Base-by-base conservation (phyloP, 2,113 vertebrate genomes). In the Nannobrachium achirus region DNA sequence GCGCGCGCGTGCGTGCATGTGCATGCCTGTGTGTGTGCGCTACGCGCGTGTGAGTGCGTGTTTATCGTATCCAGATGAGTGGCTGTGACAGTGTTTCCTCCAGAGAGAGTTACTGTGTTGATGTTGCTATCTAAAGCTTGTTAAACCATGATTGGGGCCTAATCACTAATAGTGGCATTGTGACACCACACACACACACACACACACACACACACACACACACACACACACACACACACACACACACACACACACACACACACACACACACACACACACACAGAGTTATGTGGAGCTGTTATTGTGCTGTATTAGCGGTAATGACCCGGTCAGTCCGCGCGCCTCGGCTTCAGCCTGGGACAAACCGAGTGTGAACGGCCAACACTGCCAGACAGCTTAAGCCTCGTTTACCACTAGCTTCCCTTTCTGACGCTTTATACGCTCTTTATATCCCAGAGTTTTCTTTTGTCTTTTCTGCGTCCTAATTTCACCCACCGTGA, bases 71-170 rank as follows among this genome's bases (percentile, higher is more conserved):
- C 70, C 74, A 48, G 18, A 14, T 77, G 51, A 69, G 49, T 4
- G 66, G 62, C 11, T 45, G 65, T 77, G 64, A 53, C 69, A 52
- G 51, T 15, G 40, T 52, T 39, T 13, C 73, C 79, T 71, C 52
- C 15, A 48, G 69, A 56, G 73, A 73, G 51, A 25, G 18, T 53
- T 45, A 7, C 11, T 56, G 72, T 70, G 78, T 74, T 76, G 67
- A 76, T 71, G 38, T 69, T 64, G 51, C 49, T 63, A 62, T 80
- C 53, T 66, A 38, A 71, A 69, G 67, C 85, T 84, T 86, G 83
- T 91, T 89, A 84, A 69, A 67, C 63, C 80, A 66, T 90, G 81
- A 89, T 89, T 88, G 80, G 81, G 83, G 72, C 83, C 75, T 85
- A 87, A 87, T 89, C 79, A 75, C 64, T 75, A 84, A 71, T 63